A percentile compares a stretch with the other conserved stretches of the same genome.
phyloP scores from a whole-genome alignment of 2,113 vertebrate species.

The rat (Rattus norvegicus) region DNA sequence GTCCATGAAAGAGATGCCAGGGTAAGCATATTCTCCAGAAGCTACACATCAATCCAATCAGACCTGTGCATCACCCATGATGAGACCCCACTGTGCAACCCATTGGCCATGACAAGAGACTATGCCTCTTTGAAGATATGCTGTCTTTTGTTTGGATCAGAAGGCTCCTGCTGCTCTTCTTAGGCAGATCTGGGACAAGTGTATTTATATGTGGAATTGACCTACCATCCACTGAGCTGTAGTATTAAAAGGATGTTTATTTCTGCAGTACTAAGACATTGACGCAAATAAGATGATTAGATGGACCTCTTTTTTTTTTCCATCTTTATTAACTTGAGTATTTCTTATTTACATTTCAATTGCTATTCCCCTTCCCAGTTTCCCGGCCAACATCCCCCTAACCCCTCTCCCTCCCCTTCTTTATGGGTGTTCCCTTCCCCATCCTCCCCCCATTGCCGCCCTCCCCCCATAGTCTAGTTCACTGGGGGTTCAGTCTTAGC shows the following conservation, averaged over 20 bases:
- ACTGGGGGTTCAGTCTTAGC: too few relatives aligned
- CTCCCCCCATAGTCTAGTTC: too few relatives aligned
- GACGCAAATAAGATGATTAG: neutral
- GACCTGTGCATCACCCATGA: neutral
- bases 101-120: neutral
- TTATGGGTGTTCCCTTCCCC: too few relatives aligned
- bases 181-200: neutral
- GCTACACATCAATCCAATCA: neutral
- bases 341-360: too few relatives aligned
- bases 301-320: neutral
- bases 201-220: neutral
- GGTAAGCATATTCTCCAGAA: neutral
- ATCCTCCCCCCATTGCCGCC: too few relatives aligned
- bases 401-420: too few relatives aligned
- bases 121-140: neutral
- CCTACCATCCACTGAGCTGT: neutral
- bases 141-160: neutral
- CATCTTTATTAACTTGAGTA: too few relatives aligned
- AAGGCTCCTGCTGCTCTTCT: neutral
- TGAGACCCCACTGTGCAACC: neutral
- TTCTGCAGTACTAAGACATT: neutral
- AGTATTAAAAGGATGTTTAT: neutral
- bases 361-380: too few relatives aligned
- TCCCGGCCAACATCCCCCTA: too few relatives aligned
- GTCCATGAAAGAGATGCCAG: neutral